These are phyloP conservation scores for Hippocampus comes DNA, from an alignment of 2,113 vertebrate species.

Conservation along the genomic window DNA sequence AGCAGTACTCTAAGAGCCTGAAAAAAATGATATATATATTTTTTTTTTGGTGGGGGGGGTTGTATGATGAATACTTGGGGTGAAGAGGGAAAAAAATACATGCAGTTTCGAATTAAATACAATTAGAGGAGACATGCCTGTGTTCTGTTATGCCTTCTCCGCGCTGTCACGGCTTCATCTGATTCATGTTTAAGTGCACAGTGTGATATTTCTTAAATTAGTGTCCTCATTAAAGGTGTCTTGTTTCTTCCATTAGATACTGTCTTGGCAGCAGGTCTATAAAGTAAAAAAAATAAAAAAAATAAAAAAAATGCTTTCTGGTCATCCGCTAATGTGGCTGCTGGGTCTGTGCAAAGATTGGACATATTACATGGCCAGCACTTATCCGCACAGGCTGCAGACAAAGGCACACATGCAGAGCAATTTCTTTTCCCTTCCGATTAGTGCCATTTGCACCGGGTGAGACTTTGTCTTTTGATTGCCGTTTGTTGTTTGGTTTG, in stretches of 20 bases:
- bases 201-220: conserved; percentile 67
- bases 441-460: not conserved
- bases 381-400: conserved; percentile 1
- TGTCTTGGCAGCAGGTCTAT: conserved; percentile 56
- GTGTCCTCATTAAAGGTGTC: conserved; percentile 66
- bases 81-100: not conserved
- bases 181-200: conserved; percentile 44
- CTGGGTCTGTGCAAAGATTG: conserved; percentile 30
- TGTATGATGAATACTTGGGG: not conserved
- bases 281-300: conserved; percentile 30
- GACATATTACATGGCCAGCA: conserved; percentile 21
- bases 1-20: not conserved
- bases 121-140: conserved; percentile 12
- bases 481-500: not conserved
- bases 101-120: conserved; percentile 2
- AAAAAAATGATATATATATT: not conserved
- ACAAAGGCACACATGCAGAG: conserved; percentile 12
- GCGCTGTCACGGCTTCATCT: conserved; percentile 16
- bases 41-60: not conserved
- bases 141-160: conserved; percentile 15
- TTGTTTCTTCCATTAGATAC: conserved; percentile 63
- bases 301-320: conserved; percentile 13
- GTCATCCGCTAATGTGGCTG: conserved; percentile 61
- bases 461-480: not conserved
- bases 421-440: not conserved